These are phyloP conservation scores for Calameuta idolon DNA, from an alignment of 2,888 invertebrate genomes.

Conservation along the genomic window DNA sequence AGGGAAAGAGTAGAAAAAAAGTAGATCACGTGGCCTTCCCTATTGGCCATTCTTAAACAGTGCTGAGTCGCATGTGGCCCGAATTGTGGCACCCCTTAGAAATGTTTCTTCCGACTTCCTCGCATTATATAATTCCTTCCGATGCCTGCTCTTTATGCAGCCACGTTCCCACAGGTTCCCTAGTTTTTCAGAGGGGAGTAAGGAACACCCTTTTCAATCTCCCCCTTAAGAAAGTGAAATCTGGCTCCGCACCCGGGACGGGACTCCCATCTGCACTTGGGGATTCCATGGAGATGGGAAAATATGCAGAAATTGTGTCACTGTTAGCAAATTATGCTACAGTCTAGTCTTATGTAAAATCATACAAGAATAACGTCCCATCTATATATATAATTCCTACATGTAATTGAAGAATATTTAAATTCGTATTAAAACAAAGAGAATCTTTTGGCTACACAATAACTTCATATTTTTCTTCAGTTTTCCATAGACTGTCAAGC, in stretches of 20 bases:
- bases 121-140: conserved; percentile 25
- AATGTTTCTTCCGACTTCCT: conserved; percentile 26
- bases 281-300: neutral
- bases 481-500: neutral
- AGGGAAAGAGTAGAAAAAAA: conserved; percentile 27
- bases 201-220: neutral
- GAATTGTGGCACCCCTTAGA: conserved; percentile 21
- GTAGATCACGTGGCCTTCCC: conserved; percentile 41
- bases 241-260: neutral
- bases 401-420: neutral
- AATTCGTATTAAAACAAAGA: neutral
- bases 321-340: neutral
- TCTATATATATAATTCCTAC: neutral
- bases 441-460: neutral
- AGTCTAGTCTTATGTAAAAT: neutral
- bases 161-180: conserved; percentile 43
- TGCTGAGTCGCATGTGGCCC: conserved; percentile 19
- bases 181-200: conserved; percentile 8
- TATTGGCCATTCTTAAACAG: conserved; percentile 29
- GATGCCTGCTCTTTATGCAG: conserved; percentile 19
- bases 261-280: neutral
- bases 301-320: neutral
- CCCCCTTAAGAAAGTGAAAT: neutral
- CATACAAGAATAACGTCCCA: neutral
- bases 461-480: neutral